Percentiles rank a stretch among this genome's conserved stretches.
These are phyloP conservation scores for Hemicrepidius hirtus DNA, from an alignment of 2,888 invertebrate genomes.

Conservation along the genomic window DNA sequence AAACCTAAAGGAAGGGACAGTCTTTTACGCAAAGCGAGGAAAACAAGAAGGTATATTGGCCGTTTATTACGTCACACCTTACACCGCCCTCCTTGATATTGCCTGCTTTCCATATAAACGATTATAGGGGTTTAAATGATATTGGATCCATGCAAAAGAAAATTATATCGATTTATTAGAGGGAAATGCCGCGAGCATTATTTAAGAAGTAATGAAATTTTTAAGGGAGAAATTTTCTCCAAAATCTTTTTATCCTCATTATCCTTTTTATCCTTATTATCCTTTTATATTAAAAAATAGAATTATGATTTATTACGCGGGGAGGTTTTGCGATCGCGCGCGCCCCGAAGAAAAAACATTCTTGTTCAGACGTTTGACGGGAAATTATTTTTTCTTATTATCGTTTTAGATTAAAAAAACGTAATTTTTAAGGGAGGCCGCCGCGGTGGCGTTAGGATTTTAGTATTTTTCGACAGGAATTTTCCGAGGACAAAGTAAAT, in stretches of 20 bases:
- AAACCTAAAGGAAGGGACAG: slow-evolving; percentile 39
- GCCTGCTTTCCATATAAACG: slow-evolving; percentile 57
- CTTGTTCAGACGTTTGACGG: slow-evolving; percentile 13
- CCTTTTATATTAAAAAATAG: slow-evolving; percentile 32
- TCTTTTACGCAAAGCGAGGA: slow-evolving; percentile 38
- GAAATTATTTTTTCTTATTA: slow-evolving; percentile 26
- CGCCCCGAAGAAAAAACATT: slow-evolving; percentile 8
- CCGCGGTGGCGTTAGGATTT: slow-evolving; percentile 4
- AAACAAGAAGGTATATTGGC: slow-evolving; percentile 50
- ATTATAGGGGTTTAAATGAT: slow-evolving; percentile 55
- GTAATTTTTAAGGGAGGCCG: slow-evolving; percentile 13
- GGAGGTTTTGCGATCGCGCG: slow-evolving; percentile 16
- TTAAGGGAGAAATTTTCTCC: slow-evolving; percentile 12
- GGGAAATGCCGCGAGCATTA: slow-evolving; percentile 33
- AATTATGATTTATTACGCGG: slow-evolving; percentile 29
- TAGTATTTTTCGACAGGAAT: slow-evolving; percentile 31
- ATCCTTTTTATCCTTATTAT: slow-evolving; percentile 36
- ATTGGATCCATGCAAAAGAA: slow-evolving; percentile 52
- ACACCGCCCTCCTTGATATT: slow-evolving; percentile 52
- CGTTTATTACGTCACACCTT: slow-evolving; percentile 52
- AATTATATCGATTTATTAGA: slow-evolving; percentile 53
- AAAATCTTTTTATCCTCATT: slow-evolving; percentile 34
- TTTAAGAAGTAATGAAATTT: slow-evolving; percentile 41
- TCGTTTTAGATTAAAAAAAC: slow-evolving; percentile 28
- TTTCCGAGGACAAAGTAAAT: slow-evolving; percentile 33